phyloP scores from a whole-genome alignment of 2,797 vertebrate genomes.

The Meda fulgida region DNA sequence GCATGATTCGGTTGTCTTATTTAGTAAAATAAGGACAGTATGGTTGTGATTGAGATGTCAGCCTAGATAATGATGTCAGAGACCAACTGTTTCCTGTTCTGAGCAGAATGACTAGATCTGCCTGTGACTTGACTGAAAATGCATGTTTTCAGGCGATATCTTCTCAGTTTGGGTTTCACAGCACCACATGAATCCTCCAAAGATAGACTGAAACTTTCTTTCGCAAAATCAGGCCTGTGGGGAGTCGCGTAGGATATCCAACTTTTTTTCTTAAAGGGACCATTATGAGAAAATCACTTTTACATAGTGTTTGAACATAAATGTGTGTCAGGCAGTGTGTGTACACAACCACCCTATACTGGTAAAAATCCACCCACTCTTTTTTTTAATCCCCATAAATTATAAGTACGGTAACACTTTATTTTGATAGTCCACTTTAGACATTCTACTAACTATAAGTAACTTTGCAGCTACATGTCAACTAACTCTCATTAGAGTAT shows the following conservation, averaged over 20 bases:
- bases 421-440: no score
- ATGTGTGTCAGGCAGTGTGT: no score
- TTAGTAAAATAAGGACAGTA: slow-evolving; percentile 64
- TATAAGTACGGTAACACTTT: no score
- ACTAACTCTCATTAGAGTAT: no score
- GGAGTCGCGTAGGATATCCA: not conserved
- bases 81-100: slow-evolving; percentile 52
- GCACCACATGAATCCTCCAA: not conserved
- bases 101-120: slow-evolving; percentile 29
- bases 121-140: not conserved
- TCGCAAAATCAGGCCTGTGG: not conserved
- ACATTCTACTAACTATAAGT: no score
- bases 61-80: slow-evolving; percentile 39
- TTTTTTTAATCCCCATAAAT: not conserved
- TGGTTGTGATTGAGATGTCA: slow-evolving; percentile 55
- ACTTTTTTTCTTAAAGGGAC: not conserved
- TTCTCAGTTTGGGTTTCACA: not conserved
- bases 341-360: no score
- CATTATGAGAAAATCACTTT: no score
- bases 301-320: no score
- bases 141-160: not conserved
- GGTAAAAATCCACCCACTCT: not conserved
- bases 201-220: not conserved
- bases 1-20: slow-evolving; percentile 77
- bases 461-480: no score